Evolutionary conservation across 1,140 invertebrate genomes (phyloP).

Genomic region (Polypedilum pembai): DNA sequence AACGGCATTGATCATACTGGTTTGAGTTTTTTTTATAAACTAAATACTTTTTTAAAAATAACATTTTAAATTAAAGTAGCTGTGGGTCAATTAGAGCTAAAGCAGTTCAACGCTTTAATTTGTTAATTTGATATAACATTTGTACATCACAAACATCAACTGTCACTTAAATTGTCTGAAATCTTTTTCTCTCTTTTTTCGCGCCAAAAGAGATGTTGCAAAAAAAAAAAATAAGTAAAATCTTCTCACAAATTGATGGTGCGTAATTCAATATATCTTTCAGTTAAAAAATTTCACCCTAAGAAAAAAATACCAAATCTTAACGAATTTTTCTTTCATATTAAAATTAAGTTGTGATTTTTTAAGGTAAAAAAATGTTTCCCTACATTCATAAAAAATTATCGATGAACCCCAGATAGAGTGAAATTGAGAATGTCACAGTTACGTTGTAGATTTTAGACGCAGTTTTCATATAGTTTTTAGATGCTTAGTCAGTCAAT

Average conservation of each 20-base stretch:
- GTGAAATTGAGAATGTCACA: not conserved
- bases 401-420: not conserved
- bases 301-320: not conserved
- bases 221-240: slow-evolving; percentile 1
- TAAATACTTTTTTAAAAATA: not conserved
- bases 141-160: not conserved
- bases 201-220: not conserved
- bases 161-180: not conserved
- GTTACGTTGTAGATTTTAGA: not conserved
- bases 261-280: slow-evolving; percentile 2
- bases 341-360: not conserved
- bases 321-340: slow-evolving; percentile 16
- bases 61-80: slow-evolving; percentile 7
- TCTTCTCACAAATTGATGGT: not conserved
- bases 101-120: slow-evolving; percentile 17
- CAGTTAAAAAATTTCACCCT: slow-evolving; percentile 24
- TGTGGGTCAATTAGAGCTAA: slow-evolving; percentile 3
- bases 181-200: not conserved
- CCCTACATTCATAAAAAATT: not conserved
- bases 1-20: slow-evolving; percentile 6
- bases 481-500: not conserved
- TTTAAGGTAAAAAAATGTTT: slow-evolving; percentile 22
- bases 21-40: not conserved
- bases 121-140: not conserved
- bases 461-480: not conserved